These are phyloP conservation scores for Axis porcinus DNA, from an alignment of 2,113 vertebrate species.

Conservation along the genomic window DNA sequence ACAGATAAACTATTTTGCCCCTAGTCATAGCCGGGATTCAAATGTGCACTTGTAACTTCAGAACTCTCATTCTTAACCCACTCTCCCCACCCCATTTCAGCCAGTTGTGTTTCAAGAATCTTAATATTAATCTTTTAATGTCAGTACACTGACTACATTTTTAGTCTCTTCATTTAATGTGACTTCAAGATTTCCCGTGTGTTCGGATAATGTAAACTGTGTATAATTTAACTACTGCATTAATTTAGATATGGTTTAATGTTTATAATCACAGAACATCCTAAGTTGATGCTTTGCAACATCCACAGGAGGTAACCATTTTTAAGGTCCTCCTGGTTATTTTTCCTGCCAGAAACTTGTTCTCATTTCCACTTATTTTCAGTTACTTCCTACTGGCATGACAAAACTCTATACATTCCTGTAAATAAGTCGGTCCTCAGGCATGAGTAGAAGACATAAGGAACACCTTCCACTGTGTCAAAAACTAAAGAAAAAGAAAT, in stretches of 20 bases:
- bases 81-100: accelerated
- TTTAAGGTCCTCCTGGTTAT: neutral
- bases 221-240: neutral
- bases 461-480: neutral
- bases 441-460: neutral
- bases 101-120: neutral
- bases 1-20: neutral
- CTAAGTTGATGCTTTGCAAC: neutral
- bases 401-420: neutral
- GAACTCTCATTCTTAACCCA: neutral
- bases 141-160: neutral
- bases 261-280: neutral
- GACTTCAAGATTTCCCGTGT: neutral
- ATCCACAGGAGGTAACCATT: neutral
- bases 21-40: neutral
- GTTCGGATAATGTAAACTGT: neutral
- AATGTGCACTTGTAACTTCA: neutral
- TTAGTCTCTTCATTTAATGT: neutral
- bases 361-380: neutral
- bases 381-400: neutral
- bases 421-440: neutral
- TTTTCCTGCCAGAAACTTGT: neutral
- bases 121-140: neutral
- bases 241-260: neutral
- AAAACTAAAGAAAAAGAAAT: neutral